A percentile compares a stretch with the other conserved stretches of the same genome.
Evolutionary conservation across 2,113 vertebrate species (phyloP).

Genomic region (Leuciscus idus): DNA sequence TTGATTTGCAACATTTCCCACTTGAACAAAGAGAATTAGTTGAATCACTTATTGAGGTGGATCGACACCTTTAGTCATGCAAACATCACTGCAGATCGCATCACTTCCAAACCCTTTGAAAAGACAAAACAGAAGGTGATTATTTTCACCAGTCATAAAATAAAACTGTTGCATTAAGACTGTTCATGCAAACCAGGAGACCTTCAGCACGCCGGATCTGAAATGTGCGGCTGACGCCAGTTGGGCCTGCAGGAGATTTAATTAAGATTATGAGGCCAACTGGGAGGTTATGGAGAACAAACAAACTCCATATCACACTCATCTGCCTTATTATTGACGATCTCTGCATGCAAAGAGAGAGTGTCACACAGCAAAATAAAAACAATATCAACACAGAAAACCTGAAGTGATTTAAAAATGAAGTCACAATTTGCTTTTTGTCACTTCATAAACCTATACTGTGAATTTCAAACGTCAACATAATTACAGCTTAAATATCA

Average conservation of each 20-base stretch:
- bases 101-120: neutral
- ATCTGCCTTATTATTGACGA: slow-evolving; percentile 55
- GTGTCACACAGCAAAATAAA: slow-evolving; percentile 8
- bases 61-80: neutral
- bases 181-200: neutral
- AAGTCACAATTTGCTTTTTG: neutral
- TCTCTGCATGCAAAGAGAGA: slow-evolving; percentile 38
- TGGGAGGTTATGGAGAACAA: slow-evolving; percentile 62
- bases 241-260: slow-evolving; percentile 59
- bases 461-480: neutral
- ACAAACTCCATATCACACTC: slow-evolving; percentile 57
- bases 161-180: neutral
- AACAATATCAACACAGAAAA: neutral
- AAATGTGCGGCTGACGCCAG: slow-evolving; percentile 49
- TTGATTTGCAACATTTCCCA: neutral
- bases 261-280: slow-evolving; percentile 65
- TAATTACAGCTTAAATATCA: neutral
- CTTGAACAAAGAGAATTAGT: neutral
- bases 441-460: neutral
- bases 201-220: slow-evolving; percentile 25
- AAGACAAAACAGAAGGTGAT: neutral
- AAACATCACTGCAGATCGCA: neutral
- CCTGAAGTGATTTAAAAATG: neutral
- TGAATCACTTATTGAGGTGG: neutral
- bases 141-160: neutral